Conservation (phyloP, 2,113 vertebrate species). For the Parus major region DNA sequence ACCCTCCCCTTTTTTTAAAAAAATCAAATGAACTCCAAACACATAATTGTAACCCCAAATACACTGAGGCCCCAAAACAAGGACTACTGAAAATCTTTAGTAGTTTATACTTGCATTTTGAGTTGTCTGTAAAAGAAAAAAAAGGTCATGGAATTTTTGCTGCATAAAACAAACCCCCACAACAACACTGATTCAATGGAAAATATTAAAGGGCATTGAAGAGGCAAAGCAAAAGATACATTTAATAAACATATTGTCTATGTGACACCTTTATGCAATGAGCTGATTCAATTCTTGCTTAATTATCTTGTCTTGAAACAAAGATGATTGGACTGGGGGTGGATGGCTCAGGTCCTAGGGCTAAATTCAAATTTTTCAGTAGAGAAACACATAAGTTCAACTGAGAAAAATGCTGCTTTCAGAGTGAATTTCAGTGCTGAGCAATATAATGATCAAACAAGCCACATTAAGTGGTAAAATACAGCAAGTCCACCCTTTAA, state of each 20-base stretch:
- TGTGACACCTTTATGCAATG: neutral
- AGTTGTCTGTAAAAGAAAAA: neutral
- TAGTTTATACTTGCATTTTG: neutral
- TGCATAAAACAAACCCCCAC: neutral
- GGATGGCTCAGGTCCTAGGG: neutral
- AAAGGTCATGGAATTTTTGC: neutral
- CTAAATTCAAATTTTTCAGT: neutral
- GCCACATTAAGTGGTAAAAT: neutral
- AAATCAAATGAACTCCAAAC: neutral
- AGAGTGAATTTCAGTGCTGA: neutral
- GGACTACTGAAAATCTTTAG: neutral
- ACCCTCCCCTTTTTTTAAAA: rapidly evolving
- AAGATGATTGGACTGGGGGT: neutral
- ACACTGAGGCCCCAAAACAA: neutral
- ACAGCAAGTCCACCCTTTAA: neutral
- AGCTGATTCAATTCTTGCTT: neutral
- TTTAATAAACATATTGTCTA: neutral
- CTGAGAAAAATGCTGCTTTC: neutral
- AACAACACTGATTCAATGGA: neutral
- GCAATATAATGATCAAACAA: neutral
- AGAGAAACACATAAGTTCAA: neutral
- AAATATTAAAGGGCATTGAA: neutral
- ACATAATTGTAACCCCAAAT: neutral
- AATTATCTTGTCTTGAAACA: neutral
- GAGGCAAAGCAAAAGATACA: neutral